These are phyloP conservation scores for Tetragonula carbonaria DNA, from an alignment of 2,888 invertebrate genomes.

Conservation along the genomic window DNA sequence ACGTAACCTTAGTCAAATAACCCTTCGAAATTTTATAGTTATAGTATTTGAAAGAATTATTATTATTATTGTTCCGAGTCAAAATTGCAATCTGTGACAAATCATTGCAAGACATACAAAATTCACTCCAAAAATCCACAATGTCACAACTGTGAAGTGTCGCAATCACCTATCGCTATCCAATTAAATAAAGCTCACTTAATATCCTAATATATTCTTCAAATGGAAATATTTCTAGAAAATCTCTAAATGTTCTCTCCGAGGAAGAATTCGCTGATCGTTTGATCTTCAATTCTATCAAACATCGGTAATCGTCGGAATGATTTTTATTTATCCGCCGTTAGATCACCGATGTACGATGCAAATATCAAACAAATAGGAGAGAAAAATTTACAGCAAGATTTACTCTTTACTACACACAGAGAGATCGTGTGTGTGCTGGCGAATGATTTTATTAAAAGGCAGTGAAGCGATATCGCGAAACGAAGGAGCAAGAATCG, in stretches of 20 bases:
- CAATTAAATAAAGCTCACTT: neutral
- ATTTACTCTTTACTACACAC: neutral
- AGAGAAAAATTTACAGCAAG: neutral
- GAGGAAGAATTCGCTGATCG: neutral
- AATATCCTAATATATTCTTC: neutral
- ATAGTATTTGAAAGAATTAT: too few species aligned
- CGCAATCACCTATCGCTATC: neutral
- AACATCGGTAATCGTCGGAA: neutral
- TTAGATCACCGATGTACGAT: neutral
- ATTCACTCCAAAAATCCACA: neutral
- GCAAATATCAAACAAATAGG: neutral
- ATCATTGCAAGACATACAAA: neutral
- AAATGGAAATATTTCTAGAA: neutral
- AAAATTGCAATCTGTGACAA: neutral
- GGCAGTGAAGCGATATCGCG: constrained; percentile 16
- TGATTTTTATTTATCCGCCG: neutral
- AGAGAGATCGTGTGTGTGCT: neutral
- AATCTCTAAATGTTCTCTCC: neutral
- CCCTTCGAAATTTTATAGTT: too few species aligned
- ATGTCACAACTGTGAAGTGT: neutral
- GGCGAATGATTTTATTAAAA: neutral
- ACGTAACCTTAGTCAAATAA: too few species aligned
- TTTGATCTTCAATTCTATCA: neutral
- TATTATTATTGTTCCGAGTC: too few species aligned
- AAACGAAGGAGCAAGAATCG: constrained; percentile 29